These are phyloP conservation scores for Ormyrus pomaceus DNA, from an alignment of 2,888 invertebrate species.

Conservation along the genomic window DNA sequence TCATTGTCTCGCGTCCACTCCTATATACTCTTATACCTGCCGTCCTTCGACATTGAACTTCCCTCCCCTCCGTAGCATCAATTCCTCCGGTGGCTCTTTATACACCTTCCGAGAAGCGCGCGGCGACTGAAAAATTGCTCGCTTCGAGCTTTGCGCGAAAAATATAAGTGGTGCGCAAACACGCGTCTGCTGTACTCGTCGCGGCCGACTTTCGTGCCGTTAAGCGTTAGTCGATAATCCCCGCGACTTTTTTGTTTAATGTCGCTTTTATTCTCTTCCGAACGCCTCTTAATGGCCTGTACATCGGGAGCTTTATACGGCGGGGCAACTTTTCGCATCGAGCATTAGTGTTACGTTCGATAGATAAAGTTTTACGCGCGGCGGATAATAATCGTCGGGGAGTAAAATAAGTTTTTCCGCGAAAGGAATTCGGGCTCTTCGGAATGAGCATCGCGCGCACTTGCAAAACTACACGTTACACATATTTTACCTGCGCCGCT, in stretches of 20 bases:
- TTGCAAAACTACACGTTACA: too few species aligned
- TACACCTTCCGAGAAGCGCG: neutral
- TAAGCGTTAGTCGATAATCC: conserved; percentile 54
- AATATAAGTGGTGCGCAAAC: conserved; percentile 10
- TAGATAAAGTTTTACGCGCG: conserved; percentile 28
- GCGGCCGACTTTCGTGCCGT: conserved; percentile 17
- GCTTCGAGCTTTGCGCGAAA: conserved; percentile 4
- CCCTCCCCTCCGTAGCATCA: too few species aligned
- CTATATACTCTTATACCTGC: neutral
- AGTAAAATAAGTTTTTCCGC: conserved; percentile 11
- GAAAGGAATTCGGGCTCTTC: neutral
- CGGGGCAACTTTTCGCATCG: conserved; percentile 26
- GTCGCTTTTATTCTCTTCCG: conserved; percentile 30
- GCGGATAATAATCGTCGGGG: neutral
- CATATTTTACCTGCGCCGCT: too few species aligned
- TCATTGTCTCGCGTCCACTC: neutral
- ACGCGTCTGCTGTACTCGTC: neutral
- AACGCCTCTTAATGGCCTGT: conserved; percentile 16
- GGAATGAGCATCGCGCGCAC: neutral
- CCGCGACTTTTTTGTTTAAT: neutral
- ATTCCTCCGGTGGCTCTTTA: neutral
- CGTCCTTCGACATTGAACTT: neutral
- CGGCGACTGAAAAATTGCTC: conserved; percentile 33
- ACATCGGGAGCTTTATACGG: neutral
- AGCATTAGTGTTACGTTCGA: neutral